Conservation (phyloP, 2,888 invertebrate species). For the Ypsolopha sequella region DNA sequence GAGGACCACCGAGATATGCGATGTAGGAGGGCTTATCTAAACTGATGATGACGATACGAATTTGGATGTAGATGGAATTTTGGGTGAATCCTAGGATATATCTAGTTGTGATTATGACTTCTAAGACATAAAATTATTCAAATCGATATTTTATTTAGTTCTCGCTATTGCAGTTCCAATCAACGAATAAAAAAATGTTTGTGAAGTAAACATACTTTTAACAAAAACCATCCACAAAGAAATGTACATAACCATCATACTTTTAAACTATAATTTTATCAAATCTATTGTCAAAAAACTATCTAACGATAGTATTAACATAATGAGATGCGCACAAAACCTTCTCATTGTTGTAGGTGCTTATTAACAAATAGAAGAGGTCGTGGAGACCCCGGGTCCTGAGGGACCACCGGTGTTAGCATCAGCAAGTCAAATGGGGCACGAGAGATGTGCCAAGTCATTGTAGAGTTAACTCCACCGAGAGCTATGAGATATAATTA, state of each 20-base stretch:
- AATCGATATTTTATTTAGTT: no score
- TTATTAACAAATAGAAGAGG: constrained; percentile 51
- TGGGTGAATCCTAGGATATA: no score
- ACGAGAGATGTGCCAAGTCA: constrained; percentile 37
- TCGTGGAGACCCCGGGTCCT: constrained; percentile 20
- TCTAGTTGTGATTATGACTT: no score
- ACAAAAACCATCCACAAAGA: neutral
- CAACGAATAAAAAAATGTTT: no score
- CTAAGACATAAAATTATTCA: no score
- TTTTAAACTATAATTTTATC: constrained; percentile 1
- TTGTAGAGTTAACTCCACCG: constrained; percentile 22
- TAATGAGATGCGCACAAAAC: constrained; percentile 24
- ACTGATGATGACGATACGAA: neutral
- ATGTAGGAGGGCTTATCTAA: neutral
- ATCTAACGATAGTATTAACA: constrained; percentile 18
- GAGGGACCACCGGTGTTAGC: constrained; percentile 50
- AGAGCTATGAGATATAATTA: neutral
- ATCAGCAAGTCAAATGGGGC: constrained; percentile 51
- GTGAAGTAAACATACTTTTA: neutral
- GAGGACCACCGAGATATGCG: constrained; percentile 2
- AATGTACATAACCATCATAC: neutral
- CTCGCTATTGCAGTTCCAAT: no score
- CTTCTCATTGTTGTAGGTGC: constrained; percentile 24
- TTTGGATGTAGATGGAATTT: no score
- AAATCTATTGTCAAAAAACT: constrained; percentile 4